A percentile compares a stretch with the other conserved stretches of the same genome.
These are phyloP conservation scores for Tricholauxania praeusta DNA, from an alignment of 2,888 invertebrate genomes.

Conservation along the genomic window DNA sequence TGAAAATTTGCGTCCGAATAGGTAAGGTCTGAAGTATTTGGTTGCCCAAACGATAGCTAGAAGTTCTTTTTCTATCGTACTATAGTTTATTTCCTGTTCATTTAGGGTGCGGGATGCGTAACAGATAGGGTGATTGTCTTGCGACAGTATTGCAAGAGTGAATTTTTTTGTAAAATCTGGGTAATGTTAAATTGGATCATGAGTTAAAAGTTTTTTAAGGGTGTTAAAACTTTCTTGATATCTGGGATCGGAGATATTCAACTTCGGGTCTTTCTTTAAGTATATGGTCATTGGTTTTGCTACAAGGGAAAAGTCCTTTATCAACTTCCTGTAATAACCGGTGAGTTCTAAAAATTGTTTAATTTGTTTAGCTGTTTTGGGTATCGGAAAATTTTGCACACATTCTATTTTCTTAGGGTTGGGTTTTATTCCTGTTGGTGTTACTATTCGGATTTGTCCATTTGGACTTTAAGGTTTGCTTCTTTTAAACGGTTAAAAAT, in stretches of 20 bases:
- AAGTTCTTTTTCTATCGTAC: slow-evolving; percentile 37
- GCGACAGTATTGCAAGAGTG: slow-evolving; percentile 38
- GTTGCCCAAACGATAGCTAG: slow-evolving; percentile 37
- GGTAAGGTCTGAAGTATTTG: slow-evolving; percentile 37
- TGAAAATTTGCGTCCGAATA: slow-evolving; percentile 32
- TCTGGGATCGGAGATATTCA: slow-evolving; percentile 26
- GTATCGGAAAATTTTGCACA: slow-evolving; percentile 40
- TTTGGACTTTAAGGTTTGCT: slow-evolving; percentile 40
- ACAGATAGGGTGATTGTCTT: slow-evolving; percentile 33
- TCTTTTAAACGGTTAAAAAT: slow-evolving; percentile 33
- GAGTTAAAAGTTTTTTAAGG: slow-evolving; percentile 34
- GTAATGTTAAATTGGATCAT: slow-evolving; percentile 40
- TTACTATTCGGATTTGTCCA: slow-evolving; percentile 37
- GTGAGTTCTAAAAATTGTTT: slow-evolving; percentile 44
- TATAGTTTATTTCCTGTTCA: slow-evolving; percentile 40
- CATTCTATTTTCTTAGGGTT: slow-evolving; percentile 44
- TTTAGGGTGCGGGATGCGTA: slow-evolving; percentile 39
- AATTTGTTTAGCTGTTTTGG: slow-evolving; percentile 42
- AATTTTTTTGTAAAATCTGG: slow-evolving; percentile 46
- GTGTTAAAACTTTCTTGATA: slow-evolving; percentile 37
- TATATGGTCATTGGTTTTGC: slow-evolving; percentile 40
- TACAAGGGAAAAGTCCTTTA: slow-evolving; percentile 40
- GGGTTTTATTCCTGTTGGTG: slow-evolving; percentile 34
- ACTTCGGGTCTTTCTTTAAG: slow-evolving; percentile 35
- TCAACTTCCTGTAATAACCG: slow-evolving; percentile 45